Percentiles rank a stretch among this genome's conserved stretches.
Evolutionary conservation across 2,888 invertebrate genomes (phyloP).

Genomic region (Stenchaetothrips biformis): DNA sequence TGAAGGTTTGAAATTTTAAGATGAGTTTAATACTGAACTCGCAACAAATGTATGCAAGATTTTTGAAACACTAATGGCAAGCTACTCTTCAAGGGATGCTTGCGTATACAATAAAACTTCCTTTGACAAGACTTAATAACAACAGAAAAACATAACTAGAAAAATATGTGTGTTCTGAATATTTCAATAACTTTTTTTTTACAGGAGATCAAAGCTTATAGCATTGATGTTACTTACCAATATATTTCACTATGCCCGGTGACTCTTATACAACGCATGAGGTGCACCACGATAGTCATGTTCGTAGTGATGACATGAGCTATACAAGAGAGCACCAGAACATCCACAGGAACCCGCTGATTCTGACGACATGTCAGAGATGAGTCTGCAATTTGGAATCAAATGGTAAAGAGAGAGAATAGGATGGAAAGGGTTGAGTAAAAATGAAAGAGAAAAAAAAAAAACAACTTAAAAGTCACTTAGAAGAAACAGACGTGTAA

Average conservation of each 20-base stretch:
- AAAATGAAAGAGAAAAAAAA: neutral
- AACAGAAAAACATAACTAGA: neutral
- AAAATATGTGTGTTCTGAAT: neutral
- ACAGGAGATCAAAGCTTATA: neutral
- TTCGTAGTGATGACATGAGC: neutral
- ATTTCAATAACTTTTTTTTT: neutral
- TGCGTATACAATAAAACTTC: neutral
- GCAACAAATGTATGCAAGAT: neutral
- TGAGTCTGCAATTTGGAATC: conserved; percentile 14
- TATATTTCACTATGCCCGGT: neutral
- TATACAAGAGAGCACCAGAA: neutral
- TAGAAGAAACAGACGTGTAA: neutral
- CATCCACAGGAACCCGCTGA: neutral
- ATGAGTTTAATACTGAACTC: neutral
- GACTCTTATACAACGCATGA: neutral
- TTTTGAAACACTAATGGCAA: neutral
- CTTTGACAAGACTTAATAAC: neutral
- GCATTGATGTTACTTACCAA: neutral
- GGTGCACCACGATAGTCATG: neutral
- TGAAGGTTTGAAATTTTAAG: neutral
- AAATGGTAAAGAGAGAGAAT: neutral
- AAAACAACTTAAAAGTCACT: neutral
- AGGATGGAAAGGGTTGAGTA: neutral
- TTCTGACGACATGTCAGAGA: neutral
- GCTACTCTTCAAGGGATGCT: neutral